Percentiles rank a stretch among this genome's conserved stretches.
phyloP scores from a whole-genome alignment of 2,888 invertebrate species.

The Odontocolon sp. region DNA sequence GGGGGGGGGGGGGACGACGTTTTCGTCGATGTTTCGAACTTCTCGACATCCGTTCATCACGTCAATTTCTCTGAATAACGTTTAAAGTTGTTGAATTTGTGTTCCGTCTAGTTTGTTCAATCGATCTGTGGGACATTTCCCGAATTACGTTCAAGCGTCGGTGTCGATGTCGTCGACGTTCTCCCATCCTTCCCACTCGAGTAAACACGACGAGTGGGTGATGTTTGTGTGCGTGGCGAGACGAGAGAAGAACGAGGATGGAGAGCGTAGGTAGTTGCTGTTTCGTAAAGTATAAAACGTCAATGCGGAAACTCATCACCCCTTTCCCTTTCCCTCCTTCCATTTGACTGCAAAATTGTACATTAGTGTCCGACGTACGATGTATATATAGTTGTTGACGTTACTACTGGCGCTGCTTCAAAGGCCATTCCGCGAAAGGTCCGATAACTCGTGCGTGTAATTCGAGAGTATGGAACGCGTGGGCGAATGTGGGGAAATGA shows the following conservation, averaged over 20 bases:
- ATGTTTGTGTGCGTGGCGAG: not conserved
- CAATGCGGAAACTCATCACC: not conserved
- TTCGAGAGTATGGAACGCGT: not conserved
- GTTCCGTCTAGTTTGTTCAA: conserved; percentile 6
- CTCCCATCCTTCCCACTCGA: not conserved
- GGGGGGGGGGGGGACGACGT: too few relatives aligned
- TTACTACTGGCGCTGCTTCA: not conserved
- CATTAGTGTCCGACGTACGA: not conserved
- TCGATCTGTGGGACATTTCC: conserved; percentile 1
- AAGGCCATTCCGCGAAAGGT: conserved; percentile 9
- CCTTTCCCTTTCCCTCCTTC: too few relatives aligned
- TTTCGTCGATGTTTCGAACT: too few relatives aligned
- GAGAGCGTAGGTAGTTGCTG: not conserved
- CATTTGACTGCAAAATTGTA: not conserved
- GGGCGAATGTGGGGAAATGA: not conserved
- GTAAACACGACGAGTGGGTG: not conserved
- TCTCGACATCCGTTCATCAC: not conserved
- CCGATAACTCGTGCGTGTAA: conserved; percentile 11
- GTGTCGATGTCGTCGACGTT: not conserved
- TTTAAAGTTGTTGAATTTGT: not conserved
- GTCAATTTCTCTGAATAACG: not conserved
- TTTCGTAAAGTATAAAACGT: not conserved
- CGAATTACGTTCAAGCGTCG: not conserved
- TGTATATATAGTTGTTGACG: too few relatives aligned
- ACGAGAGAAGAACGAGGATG: not conserved